These are phyloP conservation scores for Dinocampus coccinellae DNA, from an alignment of 2,888 invertebrate species.

Conservation along the genomic window DNA sequence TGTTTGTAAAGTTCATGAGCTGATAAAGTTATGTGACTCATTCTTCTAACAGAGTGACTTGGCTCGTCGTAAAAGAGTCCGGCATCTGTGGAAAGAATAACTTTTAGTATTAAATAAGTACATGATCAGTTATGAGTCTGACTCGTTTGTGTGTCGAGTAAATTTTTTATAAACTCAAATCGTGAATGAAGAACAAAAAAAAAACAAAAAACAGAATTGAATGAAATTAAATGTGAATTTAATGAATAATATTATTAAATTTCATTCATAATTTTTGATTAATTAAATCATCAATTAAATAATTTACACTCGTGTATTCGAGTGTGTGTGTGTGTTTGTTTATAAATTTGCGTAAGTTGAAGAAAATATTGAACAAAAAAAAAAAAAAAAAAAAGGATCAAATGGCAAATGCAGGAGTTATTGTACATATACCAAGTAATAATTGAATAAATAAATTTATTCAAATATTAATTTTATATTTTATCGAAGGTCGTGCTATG, in stretches of 20 bases:
- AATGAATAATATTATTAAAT: too few species aligned
- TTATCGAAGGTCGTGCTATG: not conserved
- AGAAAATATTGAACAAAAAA: too few species aligned
- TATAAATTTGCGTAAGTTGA: too few species aligned
- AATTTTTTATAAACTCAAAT: too few species aligned
- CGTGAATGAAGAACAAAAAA: too few species aligned
- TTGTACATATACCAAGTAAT: conserved; percentile 65
- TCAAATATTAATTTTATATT: not conserved
- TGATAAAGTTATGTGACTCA: not conserved
- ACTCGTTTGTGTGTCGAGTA: not conserved
- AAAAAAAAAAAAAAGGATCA: conserved; percentile 2
- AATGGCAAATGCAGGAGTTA: conserved; percentile 66
- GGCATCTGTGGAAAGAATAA: not conserved
- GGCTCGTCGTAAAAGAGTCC: not conserved
- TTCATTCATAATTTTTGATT: too few species aligned
- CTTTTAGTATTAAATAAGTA: conserved; percentile 33
- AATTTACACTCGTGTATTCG: too few species aligned
- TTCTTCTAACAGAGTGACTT: not conserved
- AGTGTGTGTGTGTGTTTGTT: too few species aligned
- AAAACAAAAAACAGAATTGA: too few species aligned
- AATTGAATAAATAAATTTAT: conserved; percentile 33
- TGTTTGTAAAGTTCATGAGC: not conserved
- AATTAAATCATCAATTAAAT: too few species aligned
- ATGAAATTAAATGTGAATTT: too few species aligned
- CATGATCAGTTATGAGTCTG: not conserved